Base-by-base conservation (phyloP, 2,888 invertebrate genomes). In the Drosophila kuntzei region DNA sequence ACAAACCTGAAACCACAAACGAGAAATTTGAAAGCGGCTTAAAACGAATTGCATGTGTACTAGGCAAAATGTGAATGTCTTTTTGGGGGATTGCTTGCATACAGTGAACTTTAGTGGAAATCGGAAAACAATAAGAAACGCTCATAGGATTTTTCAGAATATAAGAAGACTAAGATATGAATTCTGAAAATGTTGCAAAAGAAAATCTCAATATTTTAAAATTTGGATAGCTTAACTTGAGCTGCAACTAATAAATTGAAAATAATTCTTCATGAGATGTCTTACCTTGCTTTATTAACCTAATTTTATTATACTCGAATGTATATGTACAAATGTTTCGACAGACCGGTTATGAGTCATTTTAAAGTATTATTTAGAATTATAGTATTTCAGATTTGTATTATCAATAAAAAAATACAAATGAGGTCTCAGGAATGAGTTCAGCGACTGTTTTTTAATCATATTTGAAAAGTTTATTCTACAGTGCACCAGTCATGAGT, bases 1-100 rank as follows among this genome's bases (percentile, higher is more conserved):
- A 54, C 25, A 57, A 63, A 50, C 27, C 11, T 29, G 32, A 50
- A 61, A 32, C 37, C 47, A 34, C 59, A 55, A 55, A 39, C 4
- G 11, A 57, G 59, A 71, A 62, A 50, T 39, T 62, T 18, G 37
- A 50, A 59, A 62, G 58, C 86, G 36, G 86, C 82, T 81, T 87
- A 81, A 53, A 60, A 41, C 46, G 54, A 58, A 74, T 49, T 67
- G 80, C 67, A 64, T 73, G 69, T 55, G 61, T 58, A 55, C 36
- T 14, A 67, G 47, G 32, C 25, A 65, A 25, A 53, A 85, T 62
- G 50, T 60, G 43, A 47, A 57, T 58, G 62, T 18, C 22, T 49
- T 44, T 29, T 16, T 39, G 16, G 29, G 37, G 29, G 16, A 51
- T 43, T 29, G 27, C 32, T 29, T 22, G 34, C n/a, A 29, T 18